Conservation (phyloP, 2,797 vertebrate genomes). For the Darevskia nairensis region DNA sequence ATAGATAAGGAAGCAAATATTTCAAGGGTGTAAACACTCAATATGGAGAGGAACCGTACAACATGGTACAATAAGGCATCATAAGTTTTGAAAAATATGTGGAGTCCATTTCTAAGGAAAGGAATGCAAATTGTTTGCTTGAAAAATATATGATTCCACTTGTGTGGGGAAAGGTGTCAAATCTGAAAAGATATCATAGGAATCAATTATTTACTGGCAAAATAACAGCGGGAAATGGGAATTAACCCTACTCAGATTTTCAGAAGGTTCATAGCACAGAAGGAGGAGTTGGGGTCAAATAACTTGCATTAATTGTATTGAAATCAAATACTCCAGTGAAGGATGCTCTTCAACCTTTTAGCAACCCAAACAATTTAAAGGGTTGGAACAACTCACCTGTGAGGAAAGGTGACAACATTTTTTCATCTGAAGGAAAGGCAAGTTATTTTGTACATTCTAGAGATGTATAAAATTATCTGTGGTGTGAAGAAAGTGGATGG, state of each 20-base stretch:
- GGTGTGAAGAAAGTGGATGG: no score
- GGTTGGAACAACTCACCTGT: no score
- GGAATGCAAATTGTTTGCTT: background rate
- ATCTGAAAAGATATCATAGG: background rate
- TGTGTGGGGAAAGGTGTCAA: background rate
- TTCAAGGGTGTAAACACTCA: slow-evolving; percentile 16
- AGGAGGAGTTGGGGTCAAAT: background rate
- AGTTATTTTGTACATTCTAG: no score
- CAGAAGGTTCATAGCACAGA: background rate
- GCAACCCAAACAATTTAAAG: no score
- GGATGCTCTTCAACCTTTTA: background rate
- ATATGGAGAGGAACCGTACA: slow-evolving; percentile 8
- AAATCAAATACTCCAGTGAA: background rate
- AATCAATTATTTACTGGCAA: background rate
- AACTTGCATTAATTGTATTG: background rate
- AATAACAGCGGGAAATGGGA: no score
- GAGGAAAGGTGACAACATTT: no score
- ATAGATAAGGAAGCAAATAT: slow-evolving; percentile 3
- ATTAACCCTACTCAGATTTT: background rate
- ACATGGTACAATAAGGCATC: background rate
- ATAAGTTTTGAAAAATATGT: slow-evolving; percentile 5
- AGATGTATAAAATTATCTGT: no score
- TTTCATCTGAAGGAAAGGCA: no score
- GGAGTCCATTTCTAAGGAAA: background rate
- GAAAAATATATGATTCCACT: background rate